These are phyloP conservation scores for Natrix natrix DNA, from an alignment of 2,797 vertebrate genomes.

Conservation along the genomic window DNA sequence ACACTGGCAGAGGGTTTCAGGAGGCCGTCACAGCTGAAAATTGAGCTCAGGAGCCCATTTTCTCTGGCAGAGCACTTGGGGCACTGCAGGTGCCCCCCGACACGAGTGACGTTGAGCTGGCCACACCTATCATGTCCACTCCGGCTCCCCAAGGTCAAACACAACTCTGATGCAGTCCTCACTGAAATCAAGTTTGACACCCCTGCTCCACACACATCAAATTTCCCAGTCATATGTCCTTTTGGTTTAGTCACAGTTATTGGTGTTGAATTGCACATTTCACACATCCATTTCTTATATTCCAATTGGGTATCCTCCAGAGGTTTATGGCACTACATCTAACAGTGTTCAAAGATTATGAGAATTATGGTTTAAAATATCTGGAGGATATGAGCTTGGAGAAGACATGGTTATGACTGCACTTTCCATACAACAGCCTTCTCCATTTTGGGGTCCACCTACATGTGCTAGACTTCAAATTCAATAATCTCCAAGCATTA, in stretches of 20 bases:
- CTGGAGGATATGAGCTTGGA: background rate
- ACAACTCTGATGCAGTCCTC: too few relatives aligned
- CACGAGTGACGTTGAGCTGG: too few relatives aligned
- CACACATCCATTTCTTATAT: background rate
- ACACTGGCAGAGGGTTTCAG: too few relatives aligned
- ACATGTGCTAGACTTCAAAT: background rate
- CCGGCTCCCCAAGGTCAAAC: too few relatives aligned
- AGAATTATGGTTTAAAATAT: background rate
- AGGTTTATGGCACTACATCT: background rate
- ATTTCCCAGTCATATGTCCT: background rate
- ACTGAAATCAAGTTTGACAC: too few relatives aligned
- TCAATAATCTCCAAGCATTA: background rate
- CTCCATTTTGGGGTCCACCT: background rate
- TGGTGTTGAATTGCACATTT: background rate
- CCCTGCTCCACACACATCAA: background rate
- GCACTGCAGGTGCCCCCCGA: too few relatives aligned
- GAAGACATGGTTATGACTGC: background rate
- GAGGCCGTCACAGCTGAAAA: too few relatives aligned
- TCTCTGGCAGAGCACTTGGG: too few relatives aligned
- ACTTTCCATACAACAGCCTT: background rate
- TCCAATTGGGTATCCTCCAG: background rate
- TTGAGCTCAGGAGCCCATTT: too few relatives aligned
- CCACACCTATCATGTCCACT: too few relatives aligned
- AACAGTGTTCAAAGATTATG: background rate
- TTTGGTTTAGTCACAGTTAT: background rate